Evolutionary conservation across 2,113 vertebrate genomes (phyloP), one percentile per base, ranked within the genome.

Genomic region (Rhinogobius similis): DNA sequence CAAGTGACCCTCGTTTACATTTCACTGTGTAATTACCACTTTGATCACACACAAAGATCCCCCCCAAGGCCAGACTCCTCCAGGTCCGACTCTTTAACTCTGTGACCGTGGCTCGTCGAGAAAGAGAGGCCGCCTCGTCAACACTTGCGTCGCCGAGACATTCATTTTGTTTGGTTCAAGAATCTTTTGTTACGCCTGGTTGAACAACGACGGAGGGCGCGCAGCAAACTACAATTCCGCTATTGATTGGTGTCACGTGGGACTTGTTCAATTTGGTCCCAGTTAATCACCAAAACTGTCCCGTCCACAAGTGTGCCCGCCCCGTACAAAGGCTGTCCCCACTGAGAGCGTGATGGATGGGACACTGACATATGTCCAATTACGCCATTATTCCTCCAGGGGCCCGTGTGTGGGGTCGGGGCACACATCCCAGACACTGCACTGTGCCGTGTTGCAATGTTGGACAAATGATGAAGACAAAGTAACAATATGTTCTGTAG

Each of bases 301-400:
- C 56, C 16, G 1, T 6, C 50, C 2, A 36, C 68, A 32, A 61
- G 23, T 7, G 36, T 20, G 59, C 61, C 29, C 65, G 48, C 53
- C 52, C 6, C 9, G 26, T 5, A 89, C 87, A 79, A 70, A 50
- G 8, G 83, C 67, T 21, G 84, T 81, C 76, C 77, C 76, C 82
- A 76, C 62, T 77, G 72, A 0, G 0, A 71, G 52, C 21, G 82
- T 78, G 85, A 84, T 78, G 18, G 82, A 86, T 61, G 59, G 0
- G 66, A 26, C 81, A 2, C 9, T 83, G 72, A 78, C 65, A 3
- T 26, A 70, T 53, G 64, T 75, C n/a, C 21, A 53, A 8, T 68
- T n/a, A n/a, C n/a, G n/a, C n/a, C 8, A 74, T 79, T 14, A 78
- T 76, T 72, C 82, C 70, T 21, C 2, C 4, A 9, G 66, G 4